A percentile compares a stretch with the other conserved stretches of the same genome.
These are phyloP conservation scores for Galaxias olidus DNA, from an alignment of 2,797 vertebrate species.

Conservation along the genomic window DNA sequence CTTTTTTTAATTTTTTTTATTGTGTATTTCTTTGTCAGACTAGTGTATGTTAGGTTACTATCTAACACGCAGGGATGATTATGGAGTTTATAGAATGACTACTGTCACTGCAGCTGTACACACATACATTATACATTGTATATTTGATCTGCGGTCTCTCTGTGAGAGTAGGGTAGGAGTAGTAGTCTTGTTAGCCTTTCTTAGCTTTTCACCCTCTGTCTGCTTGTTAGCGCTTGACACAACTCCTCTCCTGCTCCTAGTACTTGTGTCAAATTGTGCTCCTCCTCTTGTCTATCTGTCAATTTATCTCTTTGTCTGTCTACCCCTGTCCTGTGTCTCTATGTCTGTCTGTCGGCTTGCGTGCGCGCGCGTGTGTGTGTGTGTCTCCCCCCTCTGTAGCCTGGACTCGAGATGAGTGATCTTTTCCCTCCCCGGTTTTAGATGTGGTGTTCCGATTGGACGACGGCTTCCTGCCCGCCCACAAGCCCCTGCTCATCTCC, in stretches of 20 bases:
- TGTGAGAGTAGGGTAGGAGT: too few relatives aligned
- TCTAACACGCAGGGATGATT: too few relatives aligned
- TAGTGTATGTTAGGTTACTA: too few relatives aligned
- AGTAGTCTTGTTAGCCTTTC: too few relatives aligned
- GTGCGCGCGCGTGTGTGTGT: conserved; percentile 47
- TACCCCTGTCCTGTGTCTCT: conserved; percentile 53
- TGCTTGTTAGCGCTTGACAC: conserved; percentile 2
- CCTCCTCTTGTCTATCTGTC: conserved; percentile 62
- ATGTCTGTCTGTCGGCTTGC: conserved; percentile 29
- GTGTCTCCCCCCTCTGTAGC: conserved; percentile 73
- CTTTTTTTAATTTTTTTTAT: too few relatives aligned
- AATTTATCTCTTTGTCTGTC: conserved; percentile 79
- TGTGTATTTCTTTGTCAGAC: too few relatives aligned
- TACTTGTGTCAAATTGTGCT: conserved; percentile 61
- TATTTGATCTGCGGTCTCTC: too few relatives aligned
- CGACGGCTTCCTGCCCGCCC: conserved; percentile 83
- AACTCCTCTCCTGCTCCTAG: conserved; percentile 55
- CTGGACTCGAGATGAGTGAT: conserved; percentile 82
- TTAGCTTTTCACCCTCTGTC: conserved; percentile 16
- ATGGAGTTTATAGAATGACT: too few relatives aligned
- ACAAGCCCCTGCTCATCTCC: conserved; percentile 89
- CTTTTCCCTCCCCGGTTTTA: conserved; percentile 81
- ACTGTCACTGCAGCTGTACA: too few relatives aligned
- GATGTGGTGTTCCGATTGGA: conserved; percentile 89
- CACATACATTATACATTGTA: too few relatives aligned